Evolutionary conservation across 2,797 vertebrate genomes (phyloP), one percentile per base, ranked within the genome.

Genomic region (Discoglossus pictus): DNA sequence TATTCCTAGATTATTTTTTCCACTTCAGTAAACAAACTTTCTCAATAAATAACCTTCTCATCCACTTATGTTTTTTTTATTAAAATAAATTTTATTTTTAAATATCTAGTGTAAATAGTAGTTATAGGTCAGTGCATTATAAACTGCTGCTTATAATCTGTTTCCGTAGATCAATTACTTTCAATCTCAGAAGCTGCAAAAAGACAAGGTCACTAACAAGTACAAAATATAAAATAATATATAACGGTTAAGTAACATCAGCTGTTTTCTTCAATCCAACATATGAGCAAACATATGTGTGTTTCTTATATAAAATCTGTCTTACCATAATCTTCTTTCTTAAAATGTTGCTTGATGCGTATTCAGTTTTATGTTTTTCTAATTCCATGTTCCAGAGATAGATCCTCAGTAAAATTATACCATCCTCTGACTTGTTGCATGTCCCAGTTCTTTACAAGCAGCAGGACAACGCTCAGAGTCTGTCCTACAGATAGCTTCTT

Each of bases 321-420:
- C 94, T 93, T 94, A 98, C 95, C 95, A 61, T 89, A 73, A 76
- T 65, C 15, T 76, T 80, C 74, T 82, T 79, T 42, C 83, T 78
- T 73, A 82, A 83, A 65, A 77, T 72, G 70, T 75, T 64, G 52
- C 83, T 83, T 86, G 86, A 79, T 51, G 78, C 46, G 62, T 72
- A 68, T 75, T 74, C 74, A 77, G 67, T 76, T 75, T 73, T 77
- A 16, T 71, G 75, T 51, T 74, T 76, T 76, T 78, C 79, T 78
- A 84, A 75, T 56, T 88, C 89, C 84, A 88, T 88, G 70, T 87
- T 68, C 50, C 51, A 50, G 31, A 79, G 65, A 75, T 16, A 44
- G 25, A 24, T 50, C 38, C 61, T 71, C 43, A 48, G 47, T 82
- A 73, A 81, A 79, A 63, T 72, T 68, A 79, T 74, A 72, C 80